Evolutionary conservation across 2,797 vertebrate genomes (phyloP), one percentile per base, ranked within the genome.

Genomic region (Picus viridis): DNA sequence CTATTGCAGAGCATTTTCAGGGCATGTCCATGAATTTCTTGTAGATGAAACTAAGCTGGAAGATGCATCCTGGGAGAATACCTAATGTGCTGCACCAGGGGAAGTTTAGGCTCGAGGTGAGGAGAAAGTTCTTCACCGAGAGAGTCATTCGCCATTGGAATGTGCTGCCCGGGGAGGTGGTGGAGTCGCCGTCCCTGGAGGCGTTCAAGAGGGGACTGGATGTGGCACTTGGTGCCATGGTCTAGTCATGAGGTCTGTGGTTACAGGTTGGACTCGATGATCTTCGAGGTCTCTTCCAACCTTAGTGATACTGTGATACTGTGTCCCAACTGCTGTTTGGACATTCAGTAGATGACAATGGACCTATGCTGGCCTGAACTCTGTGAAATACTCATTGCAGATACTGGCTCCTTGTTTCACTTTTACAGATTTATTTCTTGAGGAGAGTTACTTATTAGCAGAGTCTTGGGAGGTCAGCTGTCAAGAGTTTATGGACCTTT

Each of bases 371-470:
- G 56, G 18, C 27, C 49, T 57, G 14, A 64, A 71, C 34, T 41
- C 81, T 82, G 64, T 27, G 45, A 63, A 86, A 47, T 6, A 4
- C 1, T 0, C 36, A 2, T 23, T 75, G 45, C 32, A 11, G 22
- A 27, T 89, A 14, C 6, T 22, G 26, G 26, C 23, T 53, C 43
- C n/a, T 63, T 5, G 1, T 84, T 91, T 84, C 34, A 30, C n/a
- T 84, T 82, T 49, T 7, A 57, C 34, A 36, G 57, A 61, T 7
- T 2, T 39, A 1, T 76, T 82, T 88, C n/a, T 90, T 53, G n/a
- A 54, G 39, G 43, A 58, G 4, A 0, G 0, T 57, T 61, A 9
- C n/a, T 89, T 72, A 17, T 27, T 58, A 54, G 29, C 10, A 11
- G 9, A 56, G 62, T 30, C 26, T 63, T 76, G 61, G 20, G 57